phyloP scores from a whole-genome alignment of 1,140 invertebrate species.

The Andricus grossulariae region DNA sequence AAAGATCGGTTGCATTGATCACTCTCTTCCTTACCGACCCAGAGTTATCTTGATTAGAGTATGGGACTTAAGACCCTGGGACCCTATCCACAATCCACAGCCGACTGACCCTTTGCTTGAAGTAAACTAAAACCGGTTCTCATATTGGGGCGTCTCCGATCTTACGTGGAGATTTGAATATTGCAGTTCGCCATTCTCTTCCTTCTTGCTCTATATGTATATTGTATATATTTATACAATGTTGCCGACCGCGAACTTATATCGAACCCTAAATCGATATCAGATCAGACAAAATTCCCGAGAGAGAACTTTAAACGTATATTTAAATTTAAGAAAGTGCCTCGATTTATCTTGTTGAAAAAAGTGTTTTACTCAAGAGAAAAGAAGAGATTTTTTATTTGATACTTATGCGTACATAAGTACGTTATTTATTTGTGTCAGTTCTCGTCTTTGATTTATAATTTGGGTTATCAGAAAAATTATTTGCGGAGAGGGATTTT shows the following conservation, averaged over 20 bases:
- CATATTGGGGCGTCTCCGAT: conserved; percentile 44
- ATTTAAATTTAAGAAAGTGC: too few species aligned
- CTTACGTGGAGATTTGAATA: conserved; percentile 42
- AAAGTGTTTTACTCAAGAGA: too few species aligned
- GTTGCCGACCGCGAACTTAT: conserved; percentile 17
- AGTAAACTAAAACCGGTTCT: conserved; percentile 55
- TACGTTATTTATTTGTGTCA: too few species aligned
- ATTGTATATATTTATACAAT: conserved; percentile 27
- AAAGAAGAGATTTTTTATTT: too few species aligned
- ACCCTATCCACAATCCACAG: conserved; percentile 39
- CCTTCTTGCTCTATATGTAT: conserved; percentile 45
- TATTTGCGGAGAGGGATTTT: too few species aligned
- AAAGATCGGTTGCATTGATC: background rate
- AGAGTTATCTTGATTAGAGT: conserved; percentile 28
- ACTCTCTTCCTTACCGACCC: conserved; percentile 60
- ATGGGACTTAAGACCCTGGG: conserved; percentile 23
- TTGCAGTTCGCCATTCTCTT: conserved; percentile 44
- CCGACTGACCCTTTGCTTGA: conserved; percentile 34
- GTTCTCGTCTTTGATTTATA: too few species aligned
- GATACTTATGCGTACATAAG: too few species aligned
- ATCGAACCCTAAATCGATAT: conserved; percentile 7
- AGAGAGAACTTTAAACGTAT: background rate
- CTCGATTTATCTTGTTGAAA: too few species aligned
- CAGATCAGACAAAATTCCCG: background rate
- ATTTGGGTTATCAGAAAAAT: too few species aligned